Evolutionary conservation across 1,140 invertebrate species (phyloP), one percentile per base, ranked within the genome.

Genomic region (Sarcophaga peregrina): DNA sequence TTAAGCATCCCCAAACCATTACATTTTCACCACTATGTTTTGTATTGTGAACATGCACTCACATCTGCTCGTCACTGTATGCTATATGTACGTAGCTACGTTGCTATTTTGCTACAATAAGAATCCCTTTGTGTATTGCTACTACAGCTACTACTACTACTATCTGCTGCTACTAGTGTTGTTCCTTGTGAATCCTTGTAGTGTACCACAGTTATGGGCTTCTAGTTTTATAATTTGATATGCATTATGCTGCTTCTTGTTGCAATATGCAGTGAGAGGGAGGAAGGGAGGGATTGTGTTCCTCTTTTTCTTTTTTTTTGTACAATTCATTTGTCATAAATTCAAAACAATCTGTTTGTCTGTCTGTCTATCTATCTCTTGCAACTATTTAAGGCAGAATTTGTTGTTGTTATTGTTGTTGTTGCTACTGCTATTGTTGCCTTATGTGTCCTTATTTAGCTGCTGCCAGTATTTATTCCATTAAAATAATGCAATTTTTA

Each of bases 221-320:
- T 78, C 10, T 50, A 25, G 75, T 78, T 46, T 52, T 52, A 78
- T 78, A 78, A 78, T 78, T 78, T 78, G 75, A 78, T 78, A 78
- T 78, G 17, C 47, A 47, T 48, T 47, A 76, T 58, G 54, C 15
- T 58, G 54, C 54, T n/a, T 11, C 54, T 13, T n/a, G n/a, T n/a
- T n/a, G n/a, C n/a, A n/a, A n/a, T n/a, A n/a, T n/a, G n/a, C n/a
- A n/a, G n/a, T n/a, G n/a, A n/a, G n/a, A n/a, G n/a, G n/a, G n/a
- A n/a, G n/a, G n/a, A n/a, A n/a, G n/a, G n/a, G n/a, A n/a, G 74
- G 11, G 9, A n/a, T 2, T 37, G 25, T 37, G 25, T 37, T 37
- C 25, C 25, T 37, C 4, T 37, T 37, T 37, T 37, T 37, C 4
- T 37, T 37, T 37, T 1, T 37, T 37, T 37, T 78, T 25, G 50